phyloP scores from a whole-genome alignment of 1,140 invertebrate species.

The Zaprionus taronus region DNA sequence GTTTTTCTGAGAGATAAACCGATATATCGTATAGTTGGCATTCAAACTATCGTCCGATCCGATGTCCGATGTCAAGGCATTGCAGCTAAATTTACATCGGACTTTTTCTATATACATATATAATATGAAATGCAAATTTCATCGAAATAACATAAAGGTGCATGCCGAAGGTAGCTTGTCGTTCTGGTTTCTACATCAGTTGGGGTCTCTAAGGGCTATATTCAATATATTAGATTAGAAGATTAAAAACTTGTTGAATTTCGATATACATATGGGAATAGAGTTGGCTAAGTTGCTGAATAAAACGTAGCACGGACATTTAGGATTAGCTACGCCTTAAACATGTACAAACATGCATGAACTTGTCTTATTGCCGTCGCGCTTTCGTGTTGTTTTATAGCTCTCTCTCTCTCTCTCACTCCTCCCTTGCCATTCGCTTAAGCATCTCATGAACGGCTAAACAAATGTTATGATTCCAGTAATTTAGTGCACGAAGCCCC shows the following conservation, averaged over 20 bases:
- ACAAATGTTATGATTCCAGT: conserved; percentile 47
- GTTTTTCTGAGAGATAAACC: too few species aligned
- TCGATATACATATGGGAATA: neutral
- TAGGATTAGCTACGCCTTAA: conserved; percentile 7
- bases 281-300: neutral
- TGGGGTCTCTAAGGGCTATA: neutral
- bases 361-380: conserved; percentile 4
- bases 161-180: too few species aligned
- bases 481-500: conserved; percentile 61
- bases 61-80: too few species aligned
- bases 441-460: conserved; percentile 55
- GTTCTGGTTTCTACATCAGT: neutral
- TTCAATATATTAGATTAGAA: neutral
- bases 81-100: too few species aligned
- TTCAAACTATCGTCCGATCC: too few species aligned
- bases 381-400: conserved; percentile 12
- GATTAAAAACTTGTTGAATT: neutral
- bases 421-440: conserved; percentile 22
- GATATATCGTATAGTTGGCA: too few species aligned
- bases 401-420: conserved; percentile 1
- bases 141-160: too few species aligned
- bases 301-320: neutral
- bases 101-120: too few species aligned
- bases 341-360: conserved; percentile 6
- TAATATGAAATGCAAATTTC: too few species aligned